Evolutionary conservation across 2,888 invertebrate genomes (phyloP).

Genomic region (Agrochola lychnidis): DNA sequence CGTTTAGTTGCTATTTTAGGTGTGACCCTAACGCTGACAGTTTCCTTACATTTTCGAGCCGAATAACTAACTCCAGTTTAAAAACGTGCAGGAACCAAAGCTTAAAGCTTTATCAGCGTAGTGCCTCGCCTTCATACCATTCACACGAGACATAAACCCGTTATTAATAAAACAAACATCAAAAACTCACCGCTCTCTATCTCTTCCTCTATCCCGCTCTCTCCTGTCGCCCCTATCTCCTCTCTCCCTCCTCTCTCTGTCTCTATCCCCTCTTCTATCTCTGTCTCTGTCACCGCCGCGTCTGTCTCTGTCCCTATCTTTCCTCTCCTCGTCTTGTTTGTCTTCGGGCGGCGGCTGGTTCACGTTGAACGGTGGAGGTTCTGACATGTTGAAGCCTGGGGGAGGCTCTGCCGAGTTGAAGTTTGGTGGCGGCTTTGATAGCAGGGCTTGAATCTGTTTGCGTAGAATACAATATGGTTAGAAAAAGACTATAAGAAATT

Average conservation of each 20-base stretch:
- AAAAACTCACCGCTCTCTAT: constrained; percentile 50
- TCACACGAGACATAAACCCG: background rate
- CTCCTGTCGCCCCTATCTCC: constrained; percentile 35
- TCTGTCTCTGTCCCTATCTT: constrained; percentile 76
- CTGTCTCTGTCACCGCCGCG: constrained; percentile 61
- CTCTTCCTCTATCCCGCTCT: constrained; percentile 49
- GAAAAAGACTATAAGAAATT: too few species aligned
- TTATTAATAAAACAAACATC: background rate
- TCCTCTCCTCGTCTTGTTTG: constrained; percentile 76
- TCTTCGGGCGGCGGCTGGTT: constrained; percentile 77
- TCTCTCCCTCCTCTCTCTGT: constrained; percentile 57
- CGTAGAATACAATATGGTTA: too few species aligned
- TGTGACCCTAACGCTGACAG: too few species aligned
- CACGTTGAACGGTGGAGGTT: constrained; percentile 78
- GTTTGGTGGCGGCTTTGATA: constrained; percentile 86
- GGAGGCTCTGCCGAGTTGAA: constrained; percentile 88
- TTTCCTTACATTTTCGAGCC: too few species aligned
- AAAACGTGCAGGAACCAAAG: too few species aligned
- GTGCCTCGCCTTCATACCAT: background rate
- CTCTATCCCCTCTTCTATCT: constrained; percentile 45
- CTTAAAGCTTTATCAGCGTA: too few species aligned
- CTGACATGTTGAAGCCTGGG: constrained; percentile 80
- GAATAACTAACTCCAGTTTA: too few species aligned
- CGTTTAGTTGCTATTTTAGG: too few species aligned
- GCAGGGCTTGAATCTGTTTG: constrained; percentile 88